Evolutionary conservation across 2,888 invertebrate genomes (phyloP).

Genomic region (Celastrina argiolus): DNA sequence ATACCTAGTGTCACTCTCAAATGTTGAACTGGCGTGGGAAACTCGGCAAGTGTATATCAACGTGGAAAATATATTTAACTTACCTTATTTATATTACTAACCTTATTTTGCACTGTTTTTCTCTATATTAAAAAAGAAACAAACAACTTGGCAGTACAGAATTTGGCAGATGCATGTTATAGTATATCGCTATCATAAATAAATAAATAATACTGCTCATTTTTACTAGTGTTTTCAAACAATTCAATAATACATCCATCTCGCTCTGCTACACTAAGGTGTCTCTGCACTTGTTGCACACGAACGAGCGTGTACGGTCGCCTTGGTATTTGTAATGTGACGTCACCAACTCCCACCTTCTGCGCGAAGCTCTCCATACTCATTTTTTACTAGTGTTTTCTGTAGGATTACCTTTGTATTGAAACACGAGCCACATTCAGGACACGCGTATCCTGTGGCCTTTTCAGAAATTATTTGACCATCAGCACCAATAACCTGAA

Average conservation of each 20-base stretch:
- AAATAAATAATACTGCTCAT: too few relatives aligned
- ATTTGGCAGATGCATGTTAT: too few relatives aligned
- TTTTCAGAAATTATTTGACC: conserved; percentile 67
- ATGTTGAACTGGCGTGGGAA: too few relatives aligned
- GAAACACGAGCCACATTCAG: conserved; percentile 73
- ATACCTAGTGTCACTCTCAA: too few relatives aligned
- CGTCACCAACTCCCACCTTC: conserved; percentile 45
- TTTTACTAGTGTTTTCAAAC: too few relatives aligned
- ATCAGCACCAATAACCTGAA: conserved; percentile 67
- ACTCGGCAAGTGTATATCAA: too few relatives aligned
- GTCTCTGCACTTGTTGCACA: conserved; percentile 94
- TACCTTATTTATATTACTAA: too few relatives aligned
- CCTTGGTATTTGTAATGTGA: conserved; percentile 91
- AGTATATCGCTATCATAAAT: too few relatives aligned
- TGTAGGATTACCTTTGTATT: conserved; percentile 60
- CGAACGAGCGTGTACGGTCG: conserved; percentile 88
- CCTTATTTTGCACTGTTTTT: too few relatives aligned
- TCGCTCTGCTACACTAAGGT: conserved; percentile 71
- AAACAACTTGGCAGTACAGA: too few relatives aligned
- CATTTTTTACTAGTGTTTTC: neutral
- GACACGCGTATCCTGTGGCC: conserved; percentile 62
- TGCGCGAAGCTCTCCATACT: conserved; percentile 81
- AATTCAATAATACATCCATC: neutral
- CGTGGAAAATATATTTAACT: too few relatives aligned
- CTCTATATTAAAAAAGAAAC: too few relatives aligned